Conservation (phyloP, 1,140 invertebrate species). For the Drosophila asahinai region DNA sequence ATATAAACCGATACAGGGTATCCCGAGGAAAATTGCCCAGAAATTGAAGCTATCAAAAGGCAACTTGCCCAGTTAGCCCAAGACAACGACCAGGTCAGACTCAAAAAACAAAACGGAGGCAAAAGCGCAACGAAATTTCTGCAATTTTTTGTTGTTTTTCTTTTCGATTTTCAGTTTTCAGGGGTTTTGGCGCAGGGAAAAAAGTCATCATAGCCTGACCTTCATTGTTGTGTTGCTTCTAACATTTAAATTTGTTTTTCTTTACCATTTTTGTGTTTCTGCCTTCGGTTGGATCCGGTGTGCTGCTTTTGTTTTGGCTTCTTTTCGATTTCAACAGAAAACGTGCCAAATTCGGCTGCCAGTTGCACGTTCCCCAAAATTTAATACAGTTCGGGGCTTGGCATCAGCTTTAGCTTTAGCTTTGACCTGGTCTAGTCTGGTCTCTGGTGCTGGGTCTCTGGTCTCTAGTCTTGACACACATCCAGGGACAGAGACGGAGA, state of each 20-base stretch:
- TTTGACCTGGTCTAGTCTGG: conserved; percentile 42
- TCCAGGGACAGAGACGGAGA: conserved; percentile 7
- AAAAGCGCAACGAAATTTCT: conserved; percentile 48
- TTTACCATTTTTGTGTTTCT: conserved; percentile 19
- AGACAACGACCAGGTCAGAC: conserved; percentile 34
- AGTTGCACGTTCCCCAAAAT: conserved; percentile 75
- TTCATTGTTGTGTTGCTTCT: conserved; percentile 71
- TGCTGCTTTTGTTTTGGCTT: conserved; percentile 48
- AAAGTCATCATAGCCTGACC: conserved; percentile 65
- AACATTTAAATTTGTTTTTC: conserved; percentile 79
- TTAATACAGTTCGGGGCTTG: conserved; percentile 69
- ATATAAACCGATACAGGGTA: conserved; percentile 9
- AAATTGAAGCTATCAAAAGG: conserved; percentile 72
- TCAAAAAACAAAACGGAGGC: conserved; percentile 26
- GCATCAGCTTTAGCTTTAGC: conserved; percentile 33
- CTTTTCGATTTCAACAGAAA: conserved; percentile 77
- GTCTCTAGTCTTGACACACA: conserved; percentile 44
- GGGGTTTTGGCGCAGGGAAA: conserved; percentile 26
- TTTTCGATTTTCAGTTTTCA: conserved; percentile 7
- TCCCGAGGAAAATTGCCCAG: conserved; percentile 57
- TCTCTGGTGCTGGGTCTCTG: conserved; percentile 17
- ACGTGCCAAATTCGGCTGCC: conserved; percentile 70
- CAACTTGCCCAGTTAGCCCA: conserved; percentile 52
- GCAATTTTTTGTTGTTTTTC: conserved; percentile 9
- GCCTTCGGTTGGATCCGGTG: conserved; percentile 20